Evolutionary conservation across 2,797 vertebrate species (phyloP).

Genomic region (Anas acuta): DNA sequence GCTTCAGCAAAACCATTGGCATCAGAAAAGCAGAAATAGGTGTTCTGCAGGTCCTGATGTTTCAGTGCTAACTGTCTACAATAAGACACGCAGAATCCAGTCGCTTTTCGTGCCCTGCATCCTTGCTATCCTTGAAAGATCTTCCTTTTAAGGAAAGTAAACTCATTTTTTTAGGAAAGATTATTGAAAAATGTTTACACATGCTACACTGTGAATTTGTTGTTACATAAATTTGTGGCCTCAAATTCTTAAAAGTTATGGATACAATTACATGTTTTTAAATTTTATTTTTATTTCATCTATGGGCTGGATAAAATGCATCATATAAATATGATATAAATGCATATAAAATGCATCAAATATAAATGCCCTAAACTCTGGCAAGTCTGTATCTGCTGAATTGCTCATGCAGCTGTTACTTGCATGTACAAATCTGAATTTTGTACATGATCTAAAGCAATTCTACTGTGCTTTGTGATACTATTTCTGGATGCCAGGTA

Average conservation of each 20-base stretch:
- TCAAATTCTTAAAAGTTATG: slow-evolving; percentile 39
- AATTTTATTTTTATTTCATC: slow-evolving; percentile 49
- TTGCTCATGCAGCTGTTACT: slow-evolving; percentile 56
- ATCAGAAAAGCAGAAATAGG: background rate
- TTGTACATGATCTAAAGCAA: slow-evolving; percentile 11
- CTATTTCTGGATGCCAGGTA: slow-evolving; percentile 41
- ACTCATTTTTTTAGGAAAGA: background rate
- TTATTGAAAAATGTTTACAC: background rate
- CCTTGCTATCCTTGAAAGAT: background rate
- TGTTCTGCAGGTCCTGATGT: background rate
- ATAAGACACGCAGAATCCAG: background rate
- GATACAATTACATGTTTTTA: slow-evolving; percentile 47
- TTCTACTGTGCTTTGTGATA: slow-evolving; percentile 17
- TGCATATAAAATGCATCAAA: slow-evolving; percentile 27
- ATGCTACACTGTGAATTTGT: slow-evolving; percentile 1
- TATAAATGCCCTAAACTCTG: slow-evolving; percentile 49
- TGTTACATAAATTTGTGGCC: slow-evolving; percentile 42
- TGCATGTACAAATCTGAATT: slow-evolving; percentile 37
- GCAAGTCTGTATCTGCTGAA: slow-evolving; percentile 35
- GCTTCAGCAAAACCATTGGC: background rate
- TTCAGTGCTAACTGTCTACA: background rate
- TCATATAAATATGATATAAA: too few species aligned
- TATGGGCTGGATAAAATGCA: background rate
- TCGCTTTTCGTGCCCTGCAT: background rate
- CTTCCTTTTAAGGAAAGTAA: slow-evolving; percentile 38